Evolutionary conservation across 1,140 invertebrate genomes (phyloP).

Genomic region (Ctenoplectra terminalis): DNA sequence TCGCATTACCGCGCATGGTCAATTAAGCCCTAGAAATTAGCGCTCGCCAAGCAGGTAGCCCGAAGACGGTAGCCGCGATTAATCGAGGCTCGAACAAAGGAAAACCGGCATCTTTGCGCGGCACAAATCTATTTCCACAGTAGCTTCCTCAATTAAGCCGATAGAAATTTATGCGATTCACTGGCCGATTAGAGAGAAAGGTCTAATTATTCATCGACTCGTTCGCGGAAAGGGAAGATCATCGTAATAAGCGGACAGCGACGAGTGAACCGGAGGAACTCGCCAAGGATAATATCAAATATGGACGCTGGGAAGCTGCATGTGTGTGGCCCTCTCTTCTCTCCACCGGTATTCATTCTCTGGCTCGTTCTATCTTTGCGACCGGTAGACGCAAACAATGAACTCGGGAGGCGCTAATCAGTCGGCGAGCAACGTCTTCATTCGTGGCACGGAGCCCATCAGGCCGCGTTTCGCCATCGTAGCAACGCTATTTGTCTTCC

Average conservation of each 20-base stretch:
- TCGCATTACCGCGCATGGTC: not conserved
- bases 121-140: slow-evolving; percentile 49
- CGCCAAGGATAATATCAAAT: too few species aligned
- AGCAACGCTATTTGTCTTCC: slow-evolving; percentile 72
- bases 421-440: slow-evolving; percentile 76
- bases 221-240: slow-evolving; percentile 10
- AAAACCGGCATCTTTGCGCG: slow-evolving; percentile 36
- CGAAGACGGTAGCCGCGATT: slow-evolving; percentile 33
- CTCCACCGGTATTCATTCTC: too few species aligned
- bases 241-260: not conserved
- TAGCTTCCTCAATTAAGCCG: slow-evolving; percentile 62
- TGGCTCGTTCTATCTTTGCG: not conserved
- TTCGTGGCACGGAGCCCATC: slow-evolving; percentile 62
- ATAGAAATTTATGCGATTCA: slow-evolving; percentile 54
- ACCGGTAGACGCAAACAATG: slow-evolving; percentile 47
- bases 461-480: slow-evolving; percentile 61
- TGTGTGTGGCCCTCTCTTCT: not conserved
- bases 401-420: slow-evolving; percentile 71
- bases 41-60: not conserved
- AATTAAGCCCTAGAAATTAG: slow-evolving; percentile 14
- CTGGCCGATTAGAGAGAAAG: slow-evolving; percentile 45
- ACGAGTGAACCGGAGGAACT: too few species aligned
- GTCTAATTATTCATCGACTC: slow-evolving; percentile 49
- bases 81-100: slow-evolving; percentile 17
- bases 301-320: too few species aligned